These are phyloP conservation scores for Sycophaga agraensis DNA, from an alignment of 1,140 invertebrate species.

Conservation along the genomic window DNA sequence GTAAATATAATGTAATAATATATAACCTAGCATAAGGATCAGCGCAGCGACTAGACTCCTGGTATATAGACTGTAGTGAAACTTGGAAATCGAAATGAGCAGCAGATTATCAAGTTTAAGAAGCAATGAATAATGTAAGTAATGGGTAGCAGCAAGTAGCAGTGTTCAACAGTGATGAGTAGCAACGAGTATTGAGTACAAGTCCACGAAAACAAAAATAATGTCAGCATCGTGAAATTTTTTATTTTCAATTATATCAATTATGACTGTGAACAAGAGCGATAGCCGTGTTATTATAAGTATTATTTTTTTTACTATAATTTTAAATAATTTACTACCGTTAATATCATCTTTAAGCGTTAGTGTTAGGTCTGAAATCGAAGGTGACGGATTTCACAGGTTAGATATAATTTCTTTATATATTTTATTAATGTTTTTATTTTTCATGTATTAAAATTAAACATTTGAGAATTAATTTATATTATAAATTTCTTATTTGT, in stretches of 20 bases:
- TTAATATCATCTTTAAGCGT: constrained; percentile 1
- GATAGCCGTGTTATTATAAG: background rate
- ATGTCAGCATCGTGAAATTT: no score
- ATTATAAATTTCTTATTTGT: background rate
- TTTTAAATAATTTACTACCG: constrained; percentile 6
- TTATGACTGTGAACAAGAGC: constrained; percentile 9
- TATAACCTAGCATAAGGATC: no score
- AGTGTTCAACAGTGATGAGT: no score
- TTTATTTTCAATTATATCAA: constrained; percentile 3
- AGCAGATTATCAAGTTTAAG: no score
- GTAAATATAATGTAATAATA: no score
- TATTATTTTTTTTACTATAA: background rate
- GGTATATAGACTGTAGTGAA: no score
- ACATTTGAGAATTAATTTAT: background rate
- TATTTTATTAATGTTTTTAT: background rate
- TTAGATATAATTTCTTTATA: constrained; percentile 28
- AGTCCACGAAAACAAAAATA: no score
- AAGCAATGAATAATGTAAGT: no score
- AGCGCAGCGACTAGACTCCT: no score
- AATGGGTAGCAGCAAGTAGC: no score
- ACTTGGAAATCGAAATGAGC: no score
- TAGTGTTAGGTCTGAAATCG: constrained; percentile 25
- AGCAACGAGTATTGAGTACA: no score
- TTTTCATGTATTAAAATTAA: background rate
- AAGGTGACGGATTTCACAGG: constrained; percentile 51